Evolutionary conservation across 2,797 vertebrate genomes (phyloP).

Genomic region (Psittacula derbiana): DNA sequence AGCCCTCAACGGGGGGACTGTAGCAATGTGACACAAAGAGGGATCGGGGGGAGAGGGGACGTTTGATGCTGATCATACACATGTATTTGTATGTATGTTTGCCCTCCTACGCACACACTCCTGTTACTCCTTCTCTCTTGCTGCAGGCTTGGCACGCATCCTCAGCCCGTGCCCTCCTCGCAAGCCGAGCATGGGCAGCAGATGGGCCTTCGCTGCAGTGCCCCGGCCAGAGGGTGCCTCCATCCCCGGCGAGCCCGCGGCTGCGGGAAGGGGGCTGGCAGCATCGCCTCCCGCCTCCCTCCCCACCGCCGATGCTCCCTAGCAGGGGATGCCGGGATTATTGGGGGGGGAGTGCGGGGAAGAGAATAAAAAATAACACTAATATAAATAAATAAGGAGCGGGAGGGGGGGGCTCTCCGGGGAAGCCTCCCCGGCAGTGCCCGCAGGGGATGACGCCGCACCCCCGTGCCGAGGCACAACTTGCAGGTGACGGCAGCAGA

Average conservation of each 20-base stretch:
- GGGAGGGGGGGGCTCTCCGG: not conserved
- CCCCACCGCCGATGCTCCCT: conserved; percentile 12
- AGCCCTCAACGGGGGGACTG: not conserved
- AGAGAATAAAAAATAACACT: not conserved
- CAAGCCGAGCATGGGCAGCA: conserved; percentile 9
- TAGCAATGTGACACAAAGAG: not conserved
- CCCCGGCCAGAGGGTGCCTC: conserved; percentile 5
- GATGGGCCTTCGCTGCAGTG: conserved; percentile 61
- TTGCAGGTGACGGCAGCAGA: not conserved
- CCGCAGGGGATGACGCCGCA: not conserved
- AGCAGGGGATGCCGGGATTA: conserved; percentile 55
- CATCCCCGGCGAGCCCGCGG: not conserved
- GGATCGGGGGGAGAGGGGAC: not conserved
- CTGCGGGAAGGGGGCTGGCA: conserved; percentile 10
- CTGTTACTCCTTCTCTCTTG: conserved; percentile 41
- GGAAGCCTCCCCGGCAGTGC: not conserved
- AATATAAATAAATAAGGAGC: conserved; percentile 23
- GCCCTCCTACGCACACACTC: conserved; percentile 8
- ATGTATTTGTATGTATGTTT: conserved; percentile 21
- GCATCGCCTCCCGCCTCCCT: conserved; percentile 15
- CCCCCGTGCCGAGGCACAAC: not conserved
- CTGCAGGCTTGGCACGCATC: conserved; percentile 59
- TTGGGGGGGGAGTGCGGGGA: no score
- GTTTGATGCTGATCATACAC: not conserved
- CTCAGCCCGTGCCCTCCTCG: conserved; percentile 43